phyloP scores from a whole-genome alignment of 2,113 vertebrate species.

The Glaucomys volans region DNA sequence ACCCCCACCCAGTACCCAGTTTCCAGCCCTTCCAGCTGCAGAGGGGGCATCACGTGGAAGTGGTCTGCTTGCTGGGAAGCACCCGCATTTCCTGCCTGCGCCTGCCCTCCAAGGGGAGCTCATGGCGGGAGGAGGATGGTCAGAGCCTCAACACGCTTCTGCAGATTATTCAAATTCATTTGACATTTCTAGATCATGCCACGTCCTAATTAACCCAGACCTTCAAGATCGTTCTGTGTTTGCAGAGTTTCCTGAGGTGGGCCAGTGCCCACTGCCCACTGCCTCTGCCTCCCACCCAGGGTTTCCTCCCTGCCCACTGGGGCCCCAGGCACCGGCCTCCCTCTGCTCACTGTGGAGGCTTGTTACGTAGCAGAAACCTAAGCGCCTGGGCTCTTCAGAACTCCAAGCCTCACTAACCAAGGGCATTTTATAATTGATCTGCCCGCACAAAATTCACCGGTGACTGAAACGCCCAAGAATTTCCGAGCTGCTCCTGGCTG shows the following conservation, averaged over 20 bases:
- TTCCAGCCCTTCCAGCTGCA: neutral
- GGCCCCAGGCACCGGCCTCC: neutral
- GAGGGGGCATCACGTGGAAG: neutral
- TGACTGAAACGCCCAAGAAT: neutral
- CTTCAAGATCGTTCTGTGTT: neutral
- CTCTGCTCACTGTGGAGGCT: neutral
- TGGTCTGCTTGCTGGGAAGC: neutral
- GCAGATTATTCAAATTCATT: neutral
- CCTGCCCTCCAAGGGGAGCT: neutral
- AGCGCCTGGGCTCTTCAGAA: neutral
- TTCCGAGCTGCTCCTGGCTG: neutral
- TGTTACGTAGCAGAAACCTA: neutral
- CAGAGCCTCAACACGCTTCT: neutral
- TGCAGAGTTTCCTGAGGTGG: conserved; percentile 32
- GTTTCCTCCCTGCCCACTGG: neutral
- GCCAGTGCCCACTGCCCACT: neutral
- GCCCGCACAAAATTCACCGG: conserved; percentile 51
- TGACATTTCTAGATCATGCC: neutral
- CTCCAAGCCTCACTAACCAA: conserved; percentile 37
- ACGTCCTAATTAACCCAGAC: conserved; percentile 33
- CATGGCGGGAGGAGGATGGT: accelerated
- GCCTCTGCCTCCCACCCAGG: neutral
- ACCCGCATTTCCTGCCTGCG: neutral
- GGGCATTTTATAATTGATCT: conserved; percentile 45
- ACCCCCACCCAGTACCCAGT: too few relatives aligned